Conservation (phyloP, 2,113 vertebrate species). For the Diglossa brunneiventris region DNA sequence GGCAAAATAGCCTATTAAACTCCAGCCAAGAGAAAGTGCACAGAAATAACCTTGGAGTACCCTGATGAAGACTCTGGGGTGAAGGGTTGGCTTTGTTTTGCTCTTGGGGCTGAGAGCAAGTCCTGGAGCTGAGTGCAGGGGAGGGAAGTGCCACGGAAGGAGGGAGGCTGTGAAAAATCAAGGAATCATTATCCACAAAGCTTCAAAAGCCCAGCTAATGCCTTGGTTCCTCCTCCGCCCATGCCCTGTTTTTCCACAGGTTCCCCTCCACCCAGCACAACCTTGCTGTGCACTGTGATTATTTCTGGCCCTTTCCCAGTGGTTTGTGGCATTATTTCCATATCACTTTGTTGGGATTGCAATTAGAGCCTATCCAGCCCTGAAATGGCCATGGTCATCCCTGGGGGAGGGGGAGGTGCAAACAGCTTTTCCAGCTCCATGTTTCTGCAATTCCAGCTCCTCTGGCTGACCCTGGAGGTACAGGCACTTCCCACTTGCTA, state of each 20-base stretch:
- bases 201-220: neutral
- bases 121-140: neutral
- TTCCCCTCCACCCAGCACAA: neutral
- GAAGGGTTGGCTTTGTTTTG: neutral
- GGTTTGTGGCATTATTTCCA: neutral
- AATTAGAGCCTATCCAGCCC: neutral
- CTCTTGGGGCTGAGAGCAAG: neutral
- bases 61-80: neutral
- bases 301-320: neutral
- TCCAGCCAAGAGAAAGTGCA: neutral
- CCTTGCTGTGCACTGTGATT: neutral
- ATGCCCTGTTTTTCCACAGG: neutral
- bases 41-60: neutral
- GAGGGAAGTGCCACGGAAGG: neutral
- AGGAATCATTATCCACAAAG: neutral
- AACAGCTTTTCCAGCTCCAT: neutral
- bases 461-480: neutral
- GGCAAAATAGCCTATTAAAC: neutral
- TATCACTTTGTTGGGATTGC: neutral
- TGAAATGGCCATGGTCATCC: neutral
- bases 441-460: neutral
- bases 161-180: neutral
- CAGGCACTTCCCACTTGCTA: neutral
- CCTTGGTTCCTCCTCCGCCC: neutral
- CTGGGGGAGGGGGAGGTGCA: accelerated